Conservation (phyloP, 1,140 invertebrate species). For the Ceratina calcarata region DNA sequence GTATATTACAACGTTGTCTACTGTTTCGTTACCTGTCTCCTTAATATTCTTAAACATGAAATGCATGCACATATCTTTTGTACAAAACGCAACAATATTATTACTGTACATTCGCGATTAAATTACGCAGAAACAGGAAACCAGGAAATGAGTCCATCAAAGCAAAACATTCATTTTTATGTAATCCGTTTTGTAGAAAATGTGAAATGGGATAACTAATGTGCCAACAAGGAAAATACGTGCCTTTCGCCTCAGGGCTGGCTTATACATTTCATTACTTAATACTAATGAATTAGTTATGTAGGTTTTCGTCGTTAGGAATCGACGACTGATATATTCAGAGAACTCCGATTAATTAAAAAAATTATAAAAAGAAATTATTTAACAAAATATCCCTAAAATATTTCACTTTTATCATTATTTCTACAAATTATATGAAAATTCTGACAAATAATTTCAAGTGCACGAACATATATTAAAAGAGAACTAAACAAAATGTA, state of each 20-base stretch:
- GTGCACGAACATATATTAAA: no score
- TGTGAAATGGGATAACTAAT: neutral
- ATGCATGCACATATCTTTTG: neutral
- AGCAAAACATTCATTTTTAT: neutral
- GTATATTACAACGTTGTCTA: no score
- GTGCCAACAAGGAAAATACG: neutral
- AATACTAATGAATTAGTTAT: no score
- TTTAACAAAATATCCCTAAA: no score
- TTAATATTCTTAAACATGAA: no score
- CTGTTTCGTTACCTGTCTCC: no score
- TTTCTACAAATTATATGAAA: no score
- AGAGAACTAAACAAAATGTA: no score
- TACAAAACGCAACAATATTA: neutral
- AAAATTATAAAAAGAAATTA: no score
- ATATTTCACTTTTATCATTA: no score
- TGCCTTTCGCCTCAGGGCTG: no score
- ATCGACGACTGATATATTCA: neutral
- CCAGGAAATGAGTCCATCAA: neutral
- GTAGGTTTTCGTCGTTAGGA: neutral
- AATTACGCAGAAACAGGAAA: neutral
- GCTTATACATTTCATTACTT: neutral
- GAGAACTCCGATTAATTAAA: neutral
- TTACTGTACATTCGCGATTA: neutral
- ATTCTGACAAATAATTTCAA: no score
- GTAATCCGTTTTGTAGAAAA: neutral